These are phyloP conservation scores for Globodera rostochiensis DNA, from an alignment of 1,140 invertebrate genomes.

Conservation along the genomic window DNA sequence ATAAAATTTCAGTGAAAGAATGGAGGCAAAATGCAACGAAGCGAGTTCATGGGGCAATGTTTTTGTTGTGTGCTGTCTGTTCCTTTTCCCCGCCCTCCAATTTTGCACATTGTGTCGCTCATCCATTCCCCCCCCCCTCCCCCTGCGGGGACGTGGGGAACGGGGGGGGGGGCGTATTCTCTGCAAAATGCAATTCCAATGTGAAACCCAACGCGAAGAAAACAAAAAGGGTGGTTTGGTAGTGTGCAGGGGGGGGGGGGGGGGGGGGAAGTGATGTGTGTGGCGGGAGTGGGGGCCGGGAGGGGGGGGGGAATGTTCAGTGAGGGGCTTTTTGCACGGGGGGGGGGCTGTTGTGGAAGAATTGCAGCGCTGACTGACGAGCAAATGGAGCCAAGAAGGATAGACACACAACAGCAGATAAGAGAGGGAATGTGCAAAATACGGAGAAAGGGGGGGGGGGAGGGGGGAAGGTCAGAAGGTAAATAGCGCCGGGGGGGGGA, in stretches of 20 bases:
- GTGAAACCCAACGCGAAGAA: not conserved
- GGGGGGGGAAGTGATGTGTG: not conserved
- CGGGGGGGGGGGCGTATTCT: not conserved
- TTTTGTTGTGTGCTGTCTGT: not conserved
- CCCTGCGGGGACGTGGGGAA: too few relatives aligned
- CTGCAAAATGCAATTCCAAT: not conserved
- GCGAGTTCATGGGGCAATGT: not conserved
- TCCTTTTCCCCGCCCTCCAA: not conserved
- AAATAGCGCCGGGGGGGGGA: too few relatives aligned
- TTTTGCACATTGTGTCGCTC: not conserved
- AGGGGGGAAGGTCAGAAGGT: conserved; percentile 11
- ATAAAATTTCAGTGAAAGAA: not conserved
- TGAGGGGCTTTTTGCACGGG: not conserved
- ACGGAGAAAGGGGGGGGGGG: conserved; percentile 20
- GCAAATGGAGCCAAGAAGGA: not conserved
- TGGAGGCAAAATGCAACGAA: too few relatives aligned
- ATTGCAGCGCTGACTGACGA: not conserved
- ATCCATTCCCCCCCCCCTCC: too few relatives aligned
- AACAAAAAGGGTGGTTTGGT: not conserved
- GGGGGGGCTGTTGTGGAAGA: not conserved
- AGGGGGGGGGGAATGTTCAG: not conserved
- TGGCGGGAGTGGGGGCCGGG: not conserved
- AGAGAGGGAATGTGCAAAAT: not conserved
- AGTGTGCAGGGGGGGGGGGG: not conserved
- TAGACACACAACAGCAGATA: not conserved